Conservation (phyloP, 1,140 invertebrate genomes). For the Ectropis grisescens region DNA sequence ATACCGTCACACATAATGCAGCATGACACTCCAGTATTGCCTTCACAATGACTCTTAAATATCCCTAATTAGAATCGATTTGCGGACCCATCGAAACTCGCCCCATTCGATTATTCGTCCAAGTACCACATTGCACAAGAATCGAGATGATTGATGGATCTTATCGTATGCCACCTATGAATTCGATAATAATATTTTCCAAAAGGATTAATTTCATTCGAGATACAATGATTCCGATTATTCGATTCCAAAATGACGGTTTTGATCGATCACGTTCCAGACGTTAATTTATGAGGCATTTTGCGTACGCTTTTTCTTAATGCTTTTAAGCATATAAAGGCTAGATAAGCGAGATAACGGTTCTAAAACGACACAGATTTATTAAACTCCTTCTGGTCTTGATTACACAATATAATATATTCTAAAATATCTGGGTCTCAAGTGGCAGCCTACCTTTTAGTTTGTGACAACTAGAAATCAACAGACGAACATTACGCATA, state of each 20-base stretch:
- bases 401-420: too few species aligned
- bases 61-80: constrained; percentile 59
- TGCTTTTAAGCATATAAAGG: too few species aligned
- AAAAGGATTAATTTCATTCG: constrained; percentile 10
- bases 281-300: constrained; percentile 7
- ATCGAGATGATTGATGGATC: constrained; percentile 53
- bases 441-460: too few species aligned
- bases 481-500: too few species aligned
- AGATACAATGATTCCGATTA: constrained; percentile 1
- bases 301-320: constrained; percentile 1
- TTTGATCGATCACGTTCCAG: constrained; percentile 9
- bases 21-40: constrained; percentile 25
- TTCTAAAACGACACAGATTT: constrained; percentile 12
- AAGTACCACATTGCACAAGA: constrained; percentile 39
- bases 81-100: constrained; percentile 25
- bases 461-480: too few species aligned
- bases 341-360: constrained; percentile 8
- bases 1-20: too few species aligned
- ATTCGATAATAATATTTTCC: constrained; percentile 22
- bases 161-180: constrained; percentile 22
- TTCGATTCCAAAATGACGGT: too few species aligned
- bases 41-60: constrained; percentile 52
- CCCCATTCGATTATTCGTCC: too few species aligned
- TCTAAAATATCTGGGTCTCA: too few species aligned
- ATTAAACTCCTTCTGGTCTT: too few species aligned